Evolutionary conservation across 2,113 vertebrate species (phyloP), one percentile per base, ranked within the genome.

Genomic region (Amblyornis subalaris): DNA sequence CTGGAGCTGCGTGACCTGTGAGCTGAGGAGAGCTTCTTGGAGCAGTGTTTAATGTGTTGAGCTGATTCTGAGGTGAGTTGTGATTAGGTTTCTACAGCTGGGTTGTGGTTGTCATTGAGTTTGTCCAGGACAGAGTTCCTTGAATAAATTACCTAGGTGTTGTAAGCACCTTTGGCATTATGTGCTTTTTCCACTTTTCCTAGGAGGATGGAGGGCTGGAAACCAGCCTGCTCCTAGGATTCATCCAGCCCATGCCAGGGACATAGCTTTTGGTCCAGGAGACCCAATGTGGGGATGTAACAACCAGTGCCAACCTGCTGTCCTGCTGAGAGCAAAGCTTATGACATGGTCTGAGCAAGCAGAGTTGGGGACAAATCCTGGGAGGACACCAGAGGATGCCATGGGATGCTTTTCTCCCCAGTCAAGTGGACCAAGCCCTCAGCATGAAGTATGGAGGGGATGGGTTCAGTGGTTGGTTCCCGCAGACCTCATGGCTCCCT

Each of bases 11-110:
- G 33, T 66, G 35, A 35, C 25, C 17, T 19, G 22, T 35, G 65
- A 76, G 44, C 21, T 78, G 54, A 62, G 36, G 25, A 69, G 20
- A 75, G 18, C 9, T 91, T 83, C 17, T 38, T 10, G 12, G 36
- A 58, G 36, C 45, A 57, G 24, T 3, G 10, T 10, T 75, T 64
- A 35, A 61, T 26, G 7, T 75, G 15, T 50, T 0, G 0, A 31
- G 38, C n/a, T 85, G 28, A 36, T 72, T 77, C 80, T 80, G 36
- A 21, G 25, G 5, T 48, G 38, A 84, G 33, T 22, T 78, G 57
- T 29, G 31, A 48, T 53, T 47, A 61, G 71, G 65, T 76, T 90
- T 85, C 55, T 67, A 18, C 21, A 73, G 67, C 50, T 92, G 79
- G 28, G n/a, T 90, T 50, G 3, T 62, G 87, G 66, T 62, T 91